phyloP scores from a whole-genome alignment of 2,888 invertebrate species.

The Parelbella ahira region DNA sequence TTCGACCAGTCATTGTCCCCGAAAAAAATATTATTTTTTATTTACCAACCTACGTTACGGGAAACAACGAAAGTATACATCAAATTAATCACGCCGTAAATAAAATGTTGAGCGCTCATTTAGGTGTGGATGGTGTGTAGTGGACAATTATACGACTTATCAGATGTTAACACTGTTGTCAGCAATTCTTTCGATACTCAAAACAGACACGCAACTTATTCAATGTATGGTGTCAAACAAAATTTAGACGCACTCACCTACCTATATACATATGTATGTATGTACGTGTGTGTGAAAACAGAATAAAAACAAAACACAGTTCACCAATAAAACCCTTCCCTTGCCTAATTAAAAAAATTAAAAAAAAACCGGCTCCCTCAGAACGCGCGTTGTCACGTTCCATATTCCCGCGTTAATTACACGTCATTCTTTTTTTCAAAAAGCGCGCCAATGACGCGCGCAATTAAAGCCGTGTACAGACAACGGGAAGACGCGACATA shows the following conservation, averaged over 20 bases:
- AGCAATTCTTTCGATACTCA: not conserved
- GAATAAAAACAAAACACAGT: conserved; percentile 41
- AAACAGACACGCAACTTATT: conserved; percentile 2
- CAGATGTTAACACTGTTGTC: not conserved
- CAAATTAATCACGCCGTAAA: conserved; percentile 63
- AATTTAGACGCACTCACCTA: conserved; percentile 15
- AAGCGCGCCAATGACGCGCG: conserved; percentile 79
- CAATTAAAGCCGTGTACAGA: conserved; percentile 79
- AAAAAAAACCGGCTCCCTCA: conserved; percentile 68
- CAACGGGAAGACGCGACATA: conserved; percentile 78
- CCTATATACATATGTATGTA: too few species aligned
- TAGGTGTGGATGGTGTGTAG: conserved; percentile 15
- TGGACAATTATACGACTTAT: conserved; percentile 6
- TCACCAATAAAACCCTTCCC: conserved; percentile 50
- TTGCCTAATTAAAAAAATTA: conserved; percentile 76
- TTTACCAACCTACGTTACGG: conserved; percentile 49
- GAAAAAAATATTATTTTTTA: conserved; percentile 55
- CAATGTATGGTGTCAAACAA: conserved; percentile 7
- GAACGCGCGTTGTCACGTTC: conserved; percentile 78
- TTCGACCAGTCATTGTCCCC: conserved; percentile 78
- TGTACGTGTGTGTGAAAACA: conserved; percentile 17
- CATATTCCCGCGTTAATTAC: conserved; percentile 80
- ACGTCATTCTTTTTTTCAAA: conserved; percentile 80
- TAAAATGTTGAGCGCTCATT: conserved; percentile 36
- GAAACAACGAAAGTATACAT: conserved; percentile 59